Percentiles rank a stretch among this genome's conserved stretches.
phyloP scores from a whole-genome alignment of 2,797 vertebrate genomes.

The Syncerus caffer region DNA sequence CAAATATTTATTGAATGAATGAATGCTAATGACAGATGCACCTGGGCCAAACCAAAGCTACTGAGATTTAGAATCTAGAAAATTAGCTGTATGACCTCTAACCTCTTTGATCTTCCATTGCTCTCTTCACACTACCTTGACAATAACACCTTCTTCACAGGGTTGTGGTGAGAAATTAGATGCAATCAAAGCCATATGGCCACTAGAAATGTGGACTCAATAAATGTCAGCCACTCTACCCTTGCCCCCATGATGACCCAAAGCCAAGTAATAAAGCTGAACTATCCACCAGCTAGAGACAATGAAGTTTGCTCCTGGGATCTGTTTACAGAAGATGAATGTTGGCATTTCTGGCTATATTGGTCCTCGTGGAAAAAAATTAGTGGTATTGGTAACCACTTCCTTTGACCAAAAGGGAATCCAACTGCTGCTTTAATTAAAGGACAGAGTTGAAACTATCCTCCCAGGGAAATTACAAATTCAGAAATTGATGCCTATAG shows the following conservation, averaged over 20 bases:
- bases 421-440: constrained; percentile 64
- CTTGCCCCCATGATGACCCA: constrained; percentile 48
- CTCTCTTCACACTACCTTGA: background rate
- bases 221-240: constrained; percentile 51
- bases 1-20: background rate
- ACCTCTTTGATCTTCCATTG: constrained; percentile 12
- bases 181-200: constrained; percentile 38
- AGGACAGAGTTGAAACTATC: constrained; percentile 58
- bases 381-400: constrained; percentile 65
- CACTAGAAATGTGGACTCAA: constrained; percentile 8
- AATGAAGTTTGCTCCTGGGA: constrained; percentile 53
- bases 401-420: constrained; percentile 53
- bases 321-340: constrained; percentile 65
- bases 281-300: constrained; percentile 33
- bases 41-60: background rate
- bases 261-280: constrained; percentile 51
- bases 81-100: background rate
- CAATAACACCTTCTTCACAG: constrained; percentile 3
- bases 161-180: constrained; percentile 43
- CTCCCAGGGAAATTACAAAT: constrained; percentile 46
- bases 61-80: background rate
- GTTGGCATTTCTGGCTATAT: constrained; percentile 47
- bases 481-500: constrained; percentile 50
- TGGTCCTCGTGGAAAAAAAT: constrained; percentile 67
- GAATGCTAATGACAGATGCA: background rate